Base-by-base conservation (phyloP, 2,888 invertebrate genomes). In the Pyrgus malvae region DNA sequence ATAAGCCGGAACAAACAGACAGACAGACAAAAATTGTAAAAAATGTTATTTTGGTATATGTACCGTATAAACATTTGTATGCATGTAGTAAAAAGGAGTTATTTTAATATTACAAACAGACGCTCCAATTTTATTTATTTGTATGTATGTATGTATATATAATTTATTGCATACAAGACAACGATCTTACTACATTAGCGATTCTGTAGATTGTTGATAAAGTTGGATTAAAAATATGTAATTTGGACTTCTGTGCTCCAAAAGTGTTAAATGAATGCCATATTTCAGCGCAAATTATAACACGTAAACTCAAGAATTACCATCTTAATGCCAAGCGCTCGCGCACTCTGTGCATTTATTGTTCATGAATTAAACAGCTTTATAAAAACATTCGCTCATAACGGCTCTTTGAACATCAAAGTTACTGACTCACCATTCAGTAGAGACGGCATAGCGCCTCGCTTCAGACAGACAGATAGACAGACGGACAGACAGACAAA, bases 261-360 rank as follows among this genome's bases (percentile, higher is more conserved):
- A 19, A n/a, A 14, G 49, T 41, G 49, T 49, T 49, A 49, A 49
- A 17, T 49, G 41, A 49, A n/a, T 19, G 31, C 21, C 17, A 40
- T 48, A 48, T 40, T 27, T 49, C 29, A 31, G 9, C 29, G 12
- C 17, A 29, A 40, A 40, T 49, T 49, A 21, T 38, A 46, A 12
- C 19, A 48, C 41, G 14, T 49, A 40, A 41, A 33, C 29, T n/a
- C 11, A 21, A 31, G 33, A 49, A 49, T 49, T 49, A 40, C 19
- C 48, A 49, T 49, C 8, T 40, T 31, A 29, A 49, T 49, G 3
- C n/a, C 31, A 50, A 25, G 41, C 50, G 41, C 41, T 25, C 9
- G 31, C 11, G 31, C 9, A 31, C 14, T 9, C 8, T 29, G 37
- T 29, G 29, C 6, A 16, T 7, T 49, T 25, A 33, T 41, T 50